Conservation (phyloP, 2,797 vertebrate species). For the Cuculus canorus region DNA sequence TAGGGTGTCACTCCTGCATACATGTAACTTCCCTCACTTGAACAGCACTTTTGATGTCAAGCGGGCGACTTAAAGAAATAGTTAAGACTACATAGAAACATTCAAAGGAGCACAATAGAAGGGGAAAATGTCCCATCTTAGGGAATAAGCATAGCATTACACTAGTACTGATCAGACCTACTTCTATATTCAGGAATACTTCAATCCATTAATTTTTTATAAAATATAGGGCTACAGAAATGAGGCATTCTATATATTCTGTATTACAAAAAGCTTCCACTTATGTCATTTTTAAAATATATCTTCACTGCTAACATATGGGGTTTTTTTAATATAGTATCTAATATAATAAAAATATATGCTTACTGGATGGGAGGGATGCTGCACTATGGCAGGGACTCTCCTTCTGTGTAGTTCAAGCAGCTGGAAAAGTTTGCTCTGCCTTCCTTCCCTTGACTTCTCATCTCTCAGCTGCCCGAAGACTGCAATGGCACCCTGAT, state of each 20-base stretch:
- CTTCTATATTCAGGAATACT: neutral
- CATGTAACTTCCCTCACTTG: neutral
- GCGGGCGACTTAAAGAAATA: neutral
- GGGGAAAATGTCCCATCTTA: neutral
- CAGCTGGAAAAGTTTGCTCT: neutral
- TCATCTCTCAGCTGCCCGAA: neutral
- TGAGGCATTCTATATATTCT: slow-evolving; percentile 20
- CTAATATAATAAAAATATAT: slow-evolving; percentile 58
- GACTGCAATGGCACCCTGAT: neutral
- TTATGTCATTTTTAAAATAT: slow-evolving; percentile 47
- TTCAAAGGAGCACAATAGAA: neutral
- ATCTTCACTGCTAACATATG: slow-evolving; percentile 27
- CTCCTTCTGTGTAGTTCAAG: neutral
- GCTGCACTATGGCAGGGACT: neutral
- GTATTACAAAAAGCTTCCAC: slow-evolving; percentile 37
- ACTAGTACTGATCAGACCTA: neutral
- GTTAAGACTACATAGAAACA: neutral
- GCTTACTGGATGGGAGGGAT: neutral
- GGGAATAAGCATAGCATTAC: neutral
- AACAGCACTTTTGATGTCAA: neutral
- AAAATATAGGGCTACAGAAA: slow-evolving; percentile 64
- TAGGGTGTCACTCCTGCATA: neutral
- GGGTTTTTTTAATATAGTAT: slow-evolving; percentile 28
- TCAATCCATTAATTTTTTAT: neutral
- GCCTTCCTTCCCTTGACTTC: neutral